Percentiles rank a stretch among this genome's conserved stretches.
phyloP scores from a whole-genome alignment of 2,888 invertebrate species.

The Himalopsyche tibetana region DNA sequence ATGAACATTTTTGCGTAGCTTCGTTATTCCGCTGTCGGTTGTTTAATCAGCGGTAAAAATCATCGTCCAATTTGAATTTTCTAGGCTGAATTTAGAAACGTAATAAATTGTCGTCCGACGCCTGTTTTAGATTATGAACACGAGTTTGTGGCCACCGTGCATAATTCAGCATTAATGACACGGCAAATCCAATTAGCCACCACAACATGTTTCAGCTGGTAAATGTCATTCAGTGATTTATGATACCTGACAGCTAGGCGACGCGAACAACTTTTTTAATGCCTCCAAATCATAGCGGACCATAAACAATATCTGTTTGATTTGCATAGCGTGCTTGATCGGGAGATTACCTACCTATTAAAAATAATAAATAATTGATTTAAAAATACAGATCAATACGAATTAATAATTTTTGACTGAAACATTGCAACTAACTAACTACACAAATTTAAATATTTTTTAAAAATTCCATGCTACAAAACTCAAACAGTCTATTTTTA shows the following conservation, averaged over 20 bases:
- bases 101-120: neutral
- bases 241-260: slow-evolving; percentile 12
- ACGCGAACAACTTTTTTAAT: neutral
- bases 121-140: neutral
- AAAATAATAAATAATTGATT: no score
- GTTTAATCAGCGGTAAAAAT: no score
- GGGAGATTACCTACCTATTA: neutral
- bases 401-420: no score
- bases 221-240: slow-evolving; percentile 38
- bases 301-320: slow-evolving; percentile 29
- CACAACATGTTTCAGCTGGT: neutral
- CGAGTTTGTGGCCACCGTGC: slow-evolving; percentile 3
- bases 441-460: no score
- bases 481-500: no score
- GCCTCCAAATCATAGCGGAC: slow-evolving; percentile 5
- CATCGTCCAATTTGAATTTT: no score
- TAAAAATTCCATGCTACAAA: no score
- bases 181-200: slow-evolving; percentile 42
- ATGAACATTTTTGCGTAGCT: no score
- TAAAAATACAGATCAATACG: no score
- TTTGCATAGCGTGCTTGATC: neutral
- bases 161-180: slow-evolving; percentile 24
- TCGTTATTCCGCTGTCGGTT: no score
- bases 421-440: no score
- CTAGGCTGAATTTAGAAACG: neutral